Base-by-base conservation (phyloP, 2,797 vertebrate genomes). In the Hyperoplus lanceolatus region DNA sequence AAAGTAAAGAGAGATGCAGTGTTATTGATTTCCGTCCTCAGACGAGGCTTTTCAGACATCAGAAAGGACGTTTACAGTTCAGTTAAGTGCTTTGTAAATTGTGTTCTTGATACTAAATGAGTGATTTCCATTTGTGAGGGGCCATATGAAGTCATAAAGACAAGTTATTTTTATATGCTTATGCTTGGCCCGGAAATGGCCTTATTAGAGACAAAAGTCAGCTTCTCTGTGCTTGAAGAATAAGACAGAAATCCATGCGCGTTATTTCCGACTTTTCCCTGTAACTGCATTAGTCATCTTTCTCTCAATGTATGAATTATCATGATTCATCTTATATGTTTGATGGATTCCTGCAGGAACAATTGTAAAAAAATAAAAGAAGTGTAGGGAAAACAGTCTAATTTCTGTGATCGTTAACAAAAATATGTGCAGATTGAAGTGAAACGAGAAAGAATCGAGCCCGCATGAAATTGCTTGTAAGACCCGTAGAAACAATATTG, bases 61-160 rank as follows among this genome's bases (percentile, higher is more conserved):
- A 90, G 83, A 91, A 90, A 92, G 84, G 83, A 86, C 57, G 64
- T 94, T 94, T 92, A 91, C 90, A 89, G 86, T 90, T 89, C 89
- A 90, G 90, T 93, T 94, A 93, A 94, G 92, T 93, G 89, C 90
- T 93, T 93, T 92, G 89, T 94, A 91, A 93, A 93, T 91, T 89
- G 86, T 84, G 82, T 86, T 92, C 85, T 90, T 84, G 45, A 86
- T 86, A 83, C 84, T 85, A 89, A 93, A 93, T 79, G 81, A 94
- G 83, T 56, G 51, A 82, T 87, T 90, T 94, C 92, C 92, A 92
- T 95, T 93, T 92, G 83, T 72, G 36, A 70, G 21, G 68, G 79
- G 74, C 80, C 77, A 73, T 29, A 29, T 75, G 71, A 83, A 89
- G 87, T 91, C 88, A 90, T 93, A 84, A 93, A 92, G 90, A 85